Conservation (phyloP, 2,113 vertebrate species). For the Aegypius monachus region DNA sequence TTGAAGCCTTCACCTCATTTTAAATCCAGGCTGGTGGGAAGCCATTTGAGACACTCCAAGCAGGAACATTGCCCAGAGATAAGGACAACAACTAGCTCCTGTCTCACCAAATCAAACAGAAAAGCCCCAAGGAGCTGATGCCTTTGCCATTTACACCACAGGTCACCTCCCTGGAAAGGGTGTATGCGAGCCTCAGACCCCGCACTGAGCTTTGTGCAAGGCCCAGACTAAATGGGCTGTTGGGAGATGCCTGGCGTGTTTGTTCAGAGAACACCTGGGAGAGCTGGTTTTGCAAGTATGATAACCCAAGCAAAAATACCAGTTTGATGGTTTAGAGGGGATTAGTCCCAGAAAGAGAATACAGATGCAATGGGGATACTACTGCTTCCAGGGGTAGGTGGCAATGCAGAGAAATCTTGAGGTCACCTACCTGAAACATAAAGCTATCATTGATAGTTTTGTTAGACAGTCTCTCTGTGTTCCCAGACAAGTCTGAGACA, state of each 20-base stretch:
- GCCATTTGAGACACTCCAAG: background rate
- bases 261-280: background rate
- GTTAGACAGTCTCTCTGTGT: background rate
- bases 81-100: background rate
- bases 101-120: background rate
- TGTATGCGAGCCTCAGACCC: accelerated
- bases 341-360: background rate
- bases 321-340: background rate
- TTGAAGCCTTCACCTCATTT: background rate
- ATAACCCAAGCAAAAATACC: background rate
- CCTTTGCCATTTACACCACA: background rate
- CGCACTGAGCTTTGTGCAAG: background rate
- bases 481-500: background rate
- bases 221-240: background rate
- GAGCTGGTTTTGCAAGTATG: background rate
- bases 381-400: background rate
- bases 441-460: background rate
- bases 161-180: background rate
- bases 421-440: background rate
- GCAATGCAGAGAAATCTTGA: background rate
- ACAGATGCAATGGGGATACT: too few species aligned
- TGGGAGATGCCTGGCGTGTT: background rate
- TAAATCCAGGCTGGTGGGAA: background rate
- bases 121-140: background rate
- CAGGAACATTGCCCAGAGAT: background rate